A percentile compares a stretch with the other conserved stretches of the same genome.
Evolutionary conservation across 2,888 invertebrate genomes (phyloP).

Genomic region (Masnerella sp.): DNA sequence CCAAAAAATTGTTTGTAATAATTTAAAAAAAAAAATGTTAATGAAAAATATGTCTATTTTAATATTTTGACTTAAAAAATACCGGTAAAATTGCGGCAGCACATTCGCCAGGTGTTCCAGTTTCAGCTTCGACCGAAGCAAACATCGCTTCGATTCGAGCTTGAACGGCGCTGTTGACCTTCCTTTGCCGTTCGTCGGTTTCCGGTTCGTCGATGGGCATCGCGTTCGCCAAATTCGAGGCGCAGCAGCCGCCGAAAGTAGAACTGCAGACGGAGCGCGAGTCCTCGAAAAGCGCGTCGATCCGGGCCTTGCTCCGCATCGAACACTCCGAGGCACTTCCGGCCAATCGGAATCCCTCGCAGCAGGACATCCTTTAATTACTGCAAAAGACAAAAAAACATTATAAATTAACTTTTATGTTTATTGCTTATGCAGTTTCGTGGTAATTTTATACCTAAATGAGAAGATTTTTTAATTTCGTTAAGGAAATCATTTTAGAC

Average conservation of each 20-base stretch:
- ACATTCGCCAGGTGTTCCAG: slow-evolving; percentile 72
- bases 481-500: no score
- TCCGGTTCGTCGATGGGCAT: slow-evolving; percentile 47
- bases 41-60: no score
- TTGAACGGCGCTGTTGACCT: slow-evolving; percentile 86
- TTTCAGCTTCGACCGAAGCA: slow-evolving; percentile 76
- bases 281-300: slow-evolving; percentile 91
- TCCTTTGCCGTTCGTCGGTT: slow-evolving; percentile 71
- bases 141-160: slow-evolving; percentile 93
- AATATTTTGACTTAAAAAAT: no score
- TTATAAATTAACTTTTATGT: neutral
- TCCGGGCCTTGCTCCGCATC: slow-evolving; percentile 78
- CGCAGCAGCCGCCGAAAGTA: slow-evolving; percentile 69
- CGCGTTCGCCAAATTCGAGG: slow-evolving; percentile 39
- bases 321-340: slow-evolving; percentile 75
- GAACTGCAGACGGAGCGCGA: slow-evolving; percentile 80
- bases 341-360: slow-evolving; percentile 72
- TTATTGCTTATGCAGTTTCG: no score
- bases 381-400: neutral
- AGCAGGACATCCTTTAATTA: slow-evolving; percentile 66
- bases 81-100: slow-evolving; percentile 74
- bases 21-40: no score
- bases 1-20: no score
- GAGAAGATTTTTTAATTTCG: no score
- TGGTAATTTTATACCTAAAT: no score